Conservation (phyloP, 2,888 invertebrate genomes). For the Lepas anatifera region DNA sequence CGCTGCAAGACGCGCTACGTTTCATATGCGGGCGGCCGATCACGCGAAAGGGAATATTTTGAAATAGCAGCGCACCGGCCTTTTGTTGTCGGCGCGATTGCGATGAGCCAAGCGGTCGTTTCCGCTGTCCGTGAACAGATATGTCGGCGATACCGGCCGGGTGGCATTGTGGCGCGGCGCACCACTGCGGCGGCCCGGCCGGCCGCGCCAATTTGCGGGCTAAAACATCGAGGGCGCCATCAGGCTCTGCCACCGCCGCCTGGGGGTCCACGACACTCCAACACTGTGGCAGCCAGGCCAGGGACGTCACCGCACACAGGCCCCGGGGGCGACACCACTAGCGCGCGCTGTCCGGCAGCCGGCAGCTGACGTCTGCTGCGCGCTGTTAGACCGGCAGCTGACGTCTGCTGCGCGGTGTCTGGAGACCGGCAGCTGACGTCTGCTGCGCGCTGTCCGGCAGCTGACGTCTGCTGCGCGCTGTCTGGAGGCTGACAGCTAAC, state of each 20-base stretch:
- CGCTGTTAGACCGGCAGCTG: too few species aligned
- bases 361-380: too few species aligned
- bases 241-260: too few species aligned
- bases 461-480: too few species aligned
- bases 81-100: neutral
- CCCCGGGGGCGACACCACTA: too few species aligned
- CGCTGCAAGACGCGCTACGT: neutral
- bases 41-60: constrained; percentile 3
- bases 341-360: neutral
- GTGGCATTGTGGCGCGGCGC: neutral
- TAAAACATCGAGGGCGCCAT: too few species aligned
- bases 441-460: neutral
- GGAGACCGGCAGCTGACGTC: too few species aligned
- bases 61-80: neutral
- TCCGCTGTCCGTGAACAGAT: neutral
- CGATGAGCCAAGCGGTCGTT: constrained; percentile 1
- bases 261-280: too few species aligned
- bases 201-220: neutral
- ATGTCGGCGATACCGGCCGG: neutral
- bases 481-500: too few species aligned
- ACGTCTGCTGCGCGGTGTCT: too few species aligned
- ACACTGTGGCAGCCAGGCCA: too few species aligned
- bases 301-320: too few species aligned
- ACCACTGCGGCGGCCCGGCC: neutral
- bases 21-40: neutral